Base-by-base conservation (phyloP, 2,113 vertebrate genomes). In the Romanogobio albipinnatus region DNA sequence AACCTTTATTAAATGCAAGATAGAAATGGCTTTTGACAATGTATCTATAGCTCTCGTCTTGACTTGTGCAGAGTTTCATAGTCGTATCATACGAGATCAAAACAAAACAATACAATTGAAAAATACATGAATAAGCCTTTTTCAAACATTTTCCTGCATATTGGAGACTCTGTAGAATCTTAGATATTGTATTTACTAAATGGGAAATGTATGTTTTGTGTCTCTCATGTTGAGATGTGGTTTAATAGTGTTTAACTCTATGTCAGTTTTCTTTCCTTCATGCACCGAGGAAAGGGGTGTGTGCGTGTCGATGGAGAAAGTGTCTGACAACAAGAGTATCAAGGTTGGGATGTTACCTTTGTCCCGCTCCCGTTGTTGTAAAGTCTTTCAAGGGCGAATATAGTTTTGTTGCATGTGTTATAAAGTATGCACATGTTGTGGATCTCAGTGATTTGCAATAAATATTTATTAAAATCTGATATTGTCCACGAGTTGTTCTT, bases 61-160 rank as follows among this genome's bases (percentile, higher is more conserved):
- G 91, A 91, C 92, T 90, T 91, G 92, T 91, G 91, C 88, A 89
- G 90, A 92, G 17, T 56, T 51, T 58, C 53, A 77, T 39, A 49
- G 45, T 75, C 7, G 9, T 75, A 26, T 49, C 71, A 49, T 26
- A 75, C 7, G 5, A 22, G 43, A n/a, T 17, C 26, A 74, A 17
- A 15, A 5, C 2, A 26, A 1, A 24, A 11, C 24, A 22, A 24
- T 14, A 8, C 5, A 22, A 49, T 5, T 49, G n/a, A 74, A 26
- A 29, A 45, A 14, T 71, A 11, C 66, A 70, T 43, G 43, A 70
- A 43, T 71, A 43, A n/a, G 19, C 68, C 9, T 71, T 71, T 71
- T 77, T 59, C 75, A 56, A 77, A 58, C 75, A 77, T 59, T 36
- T 39, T 59, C 17, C 76, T 43, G 76, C 17, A 39, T 77, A 58